Base-by-base conservation (phyloP, 2,113 vertebrate species). In the Plestiodon gilberti region DNA sequence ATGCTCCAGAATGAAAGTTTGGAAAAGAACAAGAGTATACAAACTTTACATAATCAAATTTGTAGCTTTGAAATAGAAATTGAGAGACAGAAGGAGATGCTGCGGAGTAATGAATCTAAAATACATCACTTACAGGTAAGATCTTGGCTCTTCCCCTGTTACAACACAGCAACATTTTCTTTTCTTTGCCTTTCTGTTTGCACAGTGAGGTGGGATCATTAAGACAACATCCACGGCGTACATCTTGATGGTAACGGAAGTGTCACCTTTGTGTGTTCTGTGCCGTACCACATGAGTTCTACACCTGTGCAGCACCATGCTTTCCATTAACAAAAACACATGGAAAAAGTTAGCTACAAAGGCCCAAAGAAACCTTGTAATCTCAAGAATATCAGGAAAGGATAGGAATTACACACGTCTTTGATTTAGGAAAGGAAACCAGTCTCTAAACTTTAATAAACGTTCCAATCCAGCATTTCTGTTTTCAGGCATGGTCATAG, bases 21-120 rank as follows among this genome's bases (percentile, higher is more conserved):
- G 71, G 97, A 97, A 88, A 97, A 97, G 90, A 97, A 97, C 94
- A 97, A 97, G 94, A 97, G 96, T 93, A 97, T 97, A 81, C 97
- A 97, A 78, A 96, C 96, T 89, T 87, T 97, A 92, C 96, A 97
- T 93, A 97, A 97, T 85, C 97, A 97, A 91, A 97, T 97, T 89
- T 97, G 96, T 82, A 97, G 95, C 95, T 97, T 97, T 85, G 97
- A 97, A 88, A 96, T 97, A 81, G 97, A 97, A 89, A 97, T 97
- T 23, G 96, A 97, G 93, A 96, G 97, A 87, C 97, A 97, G 73
- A 97, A 97, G 95, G 97, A 97, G 83, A 96, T 97, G 95, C 95
- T 97, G 70, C 95, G 96, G 82, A 97, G 97, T 89, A 97, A 97
- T 83, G 97, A 97, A 88, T 96, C 96, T 93, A 97, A 97, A 91